Base-by-base conservation (phyloP, 2,888 invertebrate genomes). In the Lamellibrachia columna region DNA sequence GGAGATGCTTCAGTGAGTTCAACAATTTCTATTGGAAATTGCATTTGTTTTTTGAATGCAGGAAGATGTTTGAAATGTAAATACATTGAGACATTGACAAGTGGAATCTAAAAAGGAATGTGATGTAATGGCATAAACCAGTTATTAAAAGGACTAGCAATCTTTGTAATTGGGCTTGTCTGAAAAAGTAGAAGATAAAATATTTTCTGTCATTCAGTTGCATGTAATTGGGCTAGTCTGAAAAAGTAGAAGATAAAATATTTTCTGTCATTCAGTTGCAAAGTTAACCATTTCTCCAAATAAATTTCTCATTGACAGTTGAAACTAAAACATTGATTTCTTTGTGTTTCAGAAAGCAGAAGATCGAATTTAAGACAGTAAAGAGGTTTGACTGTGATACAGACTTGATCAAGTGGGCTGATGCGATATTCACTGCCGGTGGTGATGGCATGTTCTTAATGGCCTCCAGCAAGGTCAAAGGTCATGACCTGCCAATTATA, bases 371-470 rank as follows among this genome's bases (percentile, higher is more conserved):
- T 7, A 95, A 96, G 94, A 95, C 97, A 9, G 97, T 97, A 0
- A 95, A 96, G 92, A 95, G 97, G 15, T 97, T 96, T 95, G 97
- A 97, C 94, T 97, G 98, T 95, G 97, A 97, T 94, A 97, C 97
- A 94, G 97, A 97, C 92, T 97, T 98, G 94, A 98, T 99, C 95
- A 97, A 98, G 91, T 99, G 99, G 98, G 99, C 99, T 60, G 99
- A 99, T 97, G 96, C 97, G 11, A 95, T 97, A 8, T 96, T 97
- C 92, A 96, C 97, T 52, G 97, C 97, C 92, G 99, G 99, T 7
- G 99, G 99, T 0, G 99, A 99, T 96, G 99, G 99, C 0, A 99
- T 99, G 2, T 91, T 52, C 91, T 91, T 99, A 58, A 97, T 99
- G 95, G 99, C 99, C 0, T 98, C 99, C 7, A 98, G 98, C 95